Percentiles rank a stretch among this genome's conserved stretches.
These are phyloP conservation scores for Spodoptera exigua DNA, from an alignment of 2,888 invertebrate genomes.

Conservation along the genomic window DNA sequence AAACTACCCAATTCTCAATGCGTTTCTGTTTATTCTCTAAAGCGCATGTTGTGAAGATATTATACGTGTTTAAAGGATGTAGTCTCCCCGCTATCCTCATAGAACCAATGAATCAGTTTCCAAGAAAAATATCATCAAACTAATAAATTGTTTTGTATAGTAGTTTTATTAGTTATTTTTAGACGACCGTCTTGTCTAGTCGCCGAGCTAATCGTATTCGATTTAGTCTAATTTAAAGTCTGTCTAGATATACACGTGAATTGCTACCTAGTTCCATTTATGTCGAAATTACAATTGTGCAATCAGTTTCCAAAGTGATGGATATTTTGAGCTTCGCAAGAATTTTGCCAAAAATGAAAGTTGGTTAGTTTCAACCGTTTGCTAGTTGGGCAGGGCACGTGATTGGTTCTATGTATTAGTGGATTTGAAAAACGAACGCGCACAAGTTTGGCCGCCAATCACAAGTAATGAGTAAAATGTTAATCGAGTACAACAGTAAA, in stretches of 20 bases:
- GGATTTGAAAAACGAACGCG: not conserved
- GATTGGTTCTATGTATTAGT: slow-evolving; percentile 12
- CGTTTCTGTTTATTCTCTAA: not conserved
- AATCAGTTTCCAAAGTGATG: not conserved
- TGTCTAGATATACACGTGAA: slow-evolving; percentile 26
- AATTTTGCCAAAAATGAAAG: slow-evolving; percentile 4
- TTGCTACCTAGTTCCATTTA: slow-evolving; percentile 2
- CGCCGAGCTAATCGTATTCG: slow-evolving; percentile 36
- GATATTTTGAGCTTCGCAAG: too few species aligned
- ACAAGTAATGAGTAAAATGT: slow-evolving; percentile 17
- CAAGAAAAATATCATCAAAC: slow-evolving; percentile 43
- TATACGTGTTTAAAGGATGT: slow-evolving; percentile 17
- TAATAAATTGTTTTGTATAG: slow-evolving; percentile 27
- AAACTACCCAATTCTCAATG: too few species aligned
- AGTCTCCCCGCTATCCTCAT: slow-evolving; percentile 7
- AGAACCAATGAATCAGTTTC: slow-evolving; percentile 39
- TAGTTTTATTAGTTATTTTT: slow-evolving; percentile 53
- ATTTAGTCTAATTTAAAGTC: slow-evolving; percentile 44
- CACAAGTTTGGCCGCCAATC: slow-evolving; percentile 7
- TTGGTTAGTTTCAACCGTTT: not conserved
- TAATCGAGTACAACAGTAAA: slow-evolving; percentile 31
- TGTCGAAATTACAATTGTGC: not conserved
- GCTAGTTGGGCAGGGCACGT: not conserved
- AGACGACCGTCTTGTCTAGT: slow-evolving; percentile 49
- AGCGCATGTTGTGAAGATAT: slow-evolving; percentile 11